phyloP scores from a whole-genome alignment of 2,888 invertebrate species.

The Acrobeloides nanus region DNA sequence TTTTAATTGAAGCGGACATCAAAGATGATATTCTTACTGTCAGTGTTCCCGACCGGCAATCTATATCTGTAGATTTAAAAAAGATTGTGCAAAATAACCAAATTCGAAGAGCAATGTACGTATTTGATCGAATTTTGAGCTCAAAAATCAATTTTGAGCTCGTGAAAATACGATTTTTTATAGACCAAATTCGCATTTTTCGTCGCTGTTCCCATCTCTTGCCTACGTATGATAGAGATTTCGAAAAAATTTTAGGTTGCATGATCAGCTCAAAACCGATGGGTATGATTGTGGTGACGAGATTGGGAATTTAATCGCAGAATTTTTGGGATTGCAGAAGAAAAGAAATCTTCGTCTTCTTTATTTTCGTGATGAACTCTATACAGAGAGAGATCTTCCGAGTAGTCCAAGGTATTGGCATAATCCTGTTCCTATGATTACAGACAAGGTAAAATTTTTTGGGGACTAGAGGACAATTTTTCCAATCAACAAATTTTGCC shows the following conservation, averaged over 20 bases:
- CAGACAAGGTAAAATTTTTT: constrained; percentile 25
- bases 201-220: too few species aligned
- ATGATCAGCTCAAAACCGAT: constrained; percentile 31
- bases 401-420: constrained; percentile 18
- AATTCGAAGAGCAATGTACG: not conserved
- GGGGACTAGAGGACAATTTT: too few species aligned
- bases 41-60: not conserved
- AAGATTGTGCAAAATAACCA: constrained; percentile 11
- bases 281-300: constrained; percentile 45
- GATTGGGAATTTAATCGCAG: constrained; percentile 28
- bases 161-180: too few species aligned
- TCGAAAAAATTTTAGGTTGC: constrained; percentile 29
- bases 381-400: constrained; percentile 34
- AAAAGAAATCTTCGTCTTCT: constrained; percentile 28
- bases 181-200: too few species aligned
- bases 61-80: constrained; percentile 10
- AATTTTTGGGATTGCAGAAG: constrained; percentile 24
- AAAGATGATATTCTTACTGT: not conserved
- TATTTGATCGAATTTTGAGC: not conserved
- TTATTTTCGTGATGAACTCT: constrained; percentile 30
- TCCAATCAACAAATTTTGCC: too few species aligned
- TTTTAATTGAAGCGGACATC: constrained; percentile 13
- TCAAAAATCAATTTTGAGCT: not conserved
- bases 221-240: too few species aligned
- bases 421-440: constrained; percentile 16